Evolutionary conservation across 2,888 invertebrate species (phyloP), one percentile per base, ranked within the genome.

Genomic region (Abscondita cerata): DNA sequence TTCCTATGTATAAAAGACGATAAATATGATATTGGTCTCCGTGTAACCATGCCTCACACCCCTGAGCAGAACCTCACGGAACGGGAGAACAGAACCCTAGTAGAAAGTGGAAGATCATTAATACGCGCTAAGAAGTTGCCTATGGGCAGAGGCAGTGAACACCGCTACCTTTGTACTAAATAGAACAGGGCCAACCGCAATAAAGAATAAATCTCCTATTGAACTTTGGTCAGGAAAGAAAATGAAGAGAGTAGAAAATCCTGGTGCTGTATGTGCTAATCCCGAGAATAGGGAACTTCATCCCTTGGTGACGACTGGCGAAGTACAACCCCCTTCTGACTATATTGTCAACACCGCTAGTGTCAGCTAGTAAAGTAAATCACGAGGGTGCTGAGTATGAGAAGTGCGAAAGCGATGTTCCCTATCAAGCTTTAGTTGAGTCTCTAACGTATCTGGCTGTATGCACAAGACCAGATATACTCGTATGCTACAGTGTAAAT

Each of bases 41-140:
- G 44, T 44, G 44, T 44, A 8, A 44, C 44, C 11, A 44, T 44
- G 3, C 40, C 44, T n/a, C 16, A 44, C 18, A 44, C 44, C 9
- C 44, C 44, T 12, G 44, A 44, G 12, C 44, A 44, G 12, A 44
- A 44, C n/a, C n/a, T n/a, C 8, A 12, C 18, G 16, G 44, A 44
- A 12, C 15, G 44, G 12, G 44, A 44, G 18, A 44, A 9, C 12
- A 8, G 44, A 18, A 4, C 44, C 8, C 11, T 36, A 13, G 36
- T 36, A 13, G 36, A 36, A 36, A 36, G 36, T 36, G 6, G n/a
- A n/a, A 11, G 36, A 3, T 36, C 36, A 36, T n/a, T 36, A 13
- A 2, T 36, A n/a, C 36, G 12, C 36, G 11, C 36, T n/a, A 36
- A n/a, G 36, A 36, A n/a, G 2, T 36, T 36, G 12, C 12, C 12